Evolutionary conservation across 2,888 invertebrate species (phyloP).

Genomic region (Drosophila nr. medialis): DNA sequence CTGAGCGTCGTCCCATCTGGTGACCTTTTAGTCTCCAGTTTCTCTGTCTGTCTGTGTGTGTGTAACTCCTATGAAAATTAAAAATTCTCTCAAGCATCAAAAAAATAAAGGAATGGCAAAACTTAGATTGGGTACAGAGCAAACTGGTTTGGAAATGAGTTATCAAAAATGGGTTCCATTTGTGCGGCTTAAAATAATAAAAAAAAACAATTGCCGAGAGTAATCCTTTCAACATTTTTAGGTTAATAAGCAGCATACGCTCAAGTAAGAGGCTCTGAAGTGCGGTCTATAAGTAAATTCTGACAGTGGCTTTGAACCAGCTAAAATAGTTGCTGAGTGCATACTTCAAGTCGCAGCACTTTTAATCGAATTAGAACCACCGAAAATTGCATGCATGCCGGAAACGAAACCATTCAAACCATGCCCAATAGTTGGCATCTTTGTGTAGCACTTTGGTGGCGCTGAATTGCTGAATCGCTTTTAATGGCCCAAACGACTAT

Average conservation of each 20-base stretch:
- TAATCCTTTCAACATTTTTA: background rate
- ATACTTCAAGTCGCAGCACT: slow-evolving; percentile 7
- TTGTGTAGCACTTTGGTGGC: slow-evolving; percentile 23
- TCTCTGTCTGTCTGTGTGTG: slow-evolving; percentile 24
- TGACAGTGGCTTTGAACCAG: background rate
- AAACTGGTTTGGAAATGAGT: slow-evolving; percentile 3
- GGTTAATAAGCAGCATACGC: background rate
- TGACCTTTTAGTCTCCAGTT: slow-evolving; percentile 21
- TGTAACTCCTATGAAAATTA: slow-evolving; percentile 76
- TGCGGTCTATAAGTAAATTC: background rate
- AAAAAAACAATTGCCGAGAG: background rate
- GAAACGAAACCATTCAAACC: slow-evolving; percentile 31
- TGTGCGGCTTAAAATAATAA: background rate
- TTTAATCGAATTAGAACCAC: slow-evolving; percentile 39
- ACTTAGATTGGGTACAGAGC: slow-evolving; percentile 7
- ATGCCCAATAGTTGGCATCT: slow-evolving; percentile 33
- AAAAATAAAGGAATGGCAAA: slow-evolving; percentile 46
- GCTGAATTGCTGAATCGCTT: slow-evolving; percentile 33
- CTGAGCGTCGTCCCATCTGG: slow-evolving; percentile 39
- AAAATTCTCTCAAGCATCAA: slow-evolving; percentile 68
- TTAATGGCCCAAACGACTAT: slow-evolving; percentile 51
- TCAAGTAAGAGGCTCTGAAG: background rate
- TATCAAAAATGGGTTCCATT: background rate
- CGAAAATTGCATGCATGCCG: slow-evolving; percentile 30
- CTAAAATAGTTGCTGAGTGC: background rate